phyloP scores from a whole-genome alignment of 2,888 invertebrate genomes.

The Azorinus chamasolen region DNA sequence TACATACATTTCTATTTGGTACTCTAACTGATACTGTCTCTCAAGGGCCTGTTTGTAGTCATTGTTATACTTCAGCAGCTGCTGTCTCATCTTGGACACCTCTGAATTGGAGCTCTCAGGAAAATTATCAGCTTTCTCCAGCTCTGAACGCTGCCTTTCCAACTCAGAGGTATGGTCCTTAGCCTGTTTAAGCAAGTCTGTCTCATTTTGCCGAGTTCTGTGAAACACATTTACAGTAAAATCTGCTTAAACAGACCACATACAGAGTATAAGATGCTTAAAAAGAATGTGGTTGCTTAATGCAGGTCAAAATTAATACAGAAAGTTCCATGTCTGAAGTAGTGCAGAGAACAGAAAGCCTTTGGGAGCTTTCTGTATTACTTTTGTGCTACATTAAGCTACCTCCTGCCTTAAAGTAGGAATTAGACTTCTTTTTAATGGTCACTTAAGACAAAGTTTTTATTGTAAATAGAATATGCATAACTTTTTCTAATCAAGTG shows the following conservation, averaged over 20 bases:
- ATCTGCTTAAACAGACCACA: neutral
- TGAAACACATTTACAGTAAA: slow-evolving; percentile 4
- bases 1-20: slow-evolving; percentile 85
- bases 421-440: no score
- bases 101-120: slow-evolving; percentile 85
- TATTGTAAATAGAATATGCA: no score
- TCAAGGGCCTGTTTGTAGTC: slow-evolving; percentile 84
- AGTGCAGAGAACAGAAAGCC: no score
- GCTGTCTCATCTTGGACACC: slow-evolving; percentile 83
- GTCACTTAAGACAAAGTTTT: no score
- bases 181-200: slow-evolving; percentile 80
- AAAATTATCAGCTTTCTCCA: slow-evolving; percentile 85
- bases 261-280: no score
- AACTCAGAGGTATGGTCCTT: slow-evolving; percentile 80
- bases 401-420: no score
- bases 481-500: no score
- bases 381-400: no score
- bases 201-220: slow-evolving; percentile 84
- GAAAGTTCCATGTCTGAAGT: no score
- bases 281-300: no score
- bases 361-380: no score
- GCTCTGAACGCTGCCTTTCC: slow-evolving; percentile 81
- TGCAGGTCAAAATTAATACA: no score
- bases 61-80: slow-evolving; percentile 84
- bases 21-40: slow-evolving; percentile 85